Base-by-base conservation (phyloP, 2,888 invertebrate genomes). In the Drosophila ustulata region DNA sequence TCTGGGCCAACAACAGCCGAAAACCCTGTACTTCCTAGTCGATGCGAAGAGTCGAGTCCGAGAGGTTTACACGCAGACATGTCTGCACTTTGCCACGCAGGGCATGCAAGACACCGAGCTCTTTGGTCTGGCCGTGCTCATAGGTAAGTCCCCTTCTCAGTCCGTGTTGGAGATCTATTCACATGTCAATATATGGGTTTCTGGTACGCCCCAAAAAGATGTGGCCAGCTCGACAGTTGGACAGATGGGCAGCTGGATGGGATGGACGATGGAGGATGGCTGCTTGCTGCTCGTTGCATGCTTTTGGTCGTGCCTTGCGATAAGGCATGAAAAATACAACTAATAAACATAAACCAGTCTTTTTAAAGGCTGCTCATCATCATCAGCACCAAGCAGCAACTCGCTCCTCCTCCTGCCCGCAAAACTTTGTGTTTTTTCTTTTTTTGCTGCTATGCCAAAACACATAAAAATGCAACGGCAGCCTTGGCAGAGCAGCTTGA, bases 101-200 rank as follows among this genome's bases (percentile, higher is more conserved):
- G 96, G 96, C 90, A 95, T 97, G 94, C 94, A 95, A 92, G 96
- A 96, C 92, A 95, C 95, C 91, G 96, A 96, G 91, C 95, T 96
- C 80, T 97, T 97, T 93, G 96, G 96, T 89, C 93, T 97, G 91
- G 96, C 96, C 88, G 94, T 96, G 89, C 94, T 95, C 91, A 95
- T 95, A 94, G 96, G 96, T 96, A 92, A 94, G 95, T 94, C 62
- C 18, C 18, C 18, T 18, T 18, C 18, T 18, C 18, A 1, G 18
- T 18, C 18, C 18, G 0, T 18, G 18, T 18, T 18, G 5, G 13
- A 11, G n/a, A 7, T 6, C 9, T 26, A 51, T 25, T 26, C 18
- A 43, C 28, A 55, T 32, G 28, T 26, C 30, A 49, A 32, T 39
- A 56, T 47, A 59, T 56, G 50, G 71, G 71, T 65, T 55, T 70